Evolutionary conservation across 2,797 vertebrate species (phyloP), one percentile per base, ranked within the genome.

Genomic region (Champsocephalus gunnari): DNA sequence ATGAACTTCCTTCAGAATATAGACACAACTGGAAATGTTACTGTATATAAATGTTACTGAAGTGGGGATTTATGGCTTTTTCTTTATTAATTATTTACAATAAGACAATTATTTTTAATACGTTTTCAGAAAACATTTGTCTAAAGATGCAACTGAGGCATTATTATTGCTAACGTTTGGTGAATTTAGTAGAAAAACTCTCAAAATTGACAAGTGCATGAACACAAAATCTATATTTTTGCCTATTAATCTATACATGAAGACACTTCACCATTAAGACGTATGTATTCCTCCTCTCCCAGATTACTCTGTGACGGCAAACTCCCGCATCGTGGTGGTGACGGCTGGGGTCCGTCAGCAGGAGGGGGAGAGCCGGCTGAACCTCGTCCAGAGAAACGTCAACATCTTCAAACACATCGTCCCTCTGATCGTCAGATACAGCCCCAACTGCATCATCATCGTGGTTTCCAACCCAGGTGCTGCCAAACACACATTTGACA

Each of bases 401-500:
- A 97, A 96, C 32, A 97, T 99, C 89, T 99, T 99, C 88, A 99
- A 97, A 49, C 96, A 96, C 89, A 98, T 99, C 32, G 86, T 99
- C 82, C 98, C 98, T 16, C 97, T 98, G 89, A 88, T 99, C 0
- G 83, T 99, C 82, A 97, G 96, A 83, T 93, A 97, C 92, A 99
- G 97, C 74, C 98, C 98, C 1, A 92, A 98, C 85, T 98, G 97
- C 84, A 96, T 86, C 87, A 95, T 99, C 71, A 79, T 99, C 9
- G 98, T 99, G 74, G 98, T 99, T 69, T 99, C 98, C 75, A 99
- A 99, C 92, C 98, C 98, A 93, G 98, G 98, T 99, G 44, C 44
- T 4, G 57, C 21, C 9, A 0, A 19, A 65, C 41, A 54, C n/a
- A 16, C 66, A 9, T 4, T 9, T 54, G 54, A 24, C 28, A 11